These are phyloP conservation scores for Bombus soroeensis DNA, from an alignment of 1,140 invertebrate genomes.

Conservation along the genomic window DNA sequence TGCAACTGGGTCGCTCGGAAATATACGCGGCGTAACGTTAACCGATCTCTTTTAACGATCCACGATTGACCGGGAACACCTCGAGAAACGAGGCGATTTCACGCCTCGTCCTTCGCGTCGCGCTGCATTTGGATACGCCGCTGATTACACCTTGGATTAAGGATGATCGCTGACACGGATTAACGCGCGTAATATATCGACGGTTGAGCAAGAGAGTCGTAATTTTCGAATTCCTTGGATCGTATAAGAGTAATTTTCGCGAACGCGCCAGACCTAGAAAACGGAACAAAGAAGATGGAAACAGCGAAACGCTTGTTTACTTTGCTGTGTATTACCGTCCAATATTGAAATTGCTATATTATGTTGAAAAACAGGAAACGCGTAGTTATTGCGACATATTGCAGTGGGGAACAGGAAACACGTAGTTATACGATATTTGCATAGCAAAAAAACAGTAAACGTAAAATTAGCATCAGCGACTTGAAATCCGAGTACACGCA, in stretches of 20 bases:
- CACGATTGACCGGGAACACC: conserved; percentile 8
- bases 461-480: not conserved
- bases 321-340: not conserved
- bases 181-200: not conserved
- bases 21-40: conserved; percentile 29
- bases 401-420: not conserved
- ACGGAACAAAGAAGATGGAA: not conserved
- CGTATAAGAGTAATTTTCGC: not conserved
- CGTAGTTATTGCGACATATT: not conserved
- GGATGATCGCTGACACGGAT: not conserved
- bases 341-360: not conserved
- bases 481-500: too few species aligned
- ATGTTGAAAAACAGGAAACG: not conserved
- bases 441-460: too few species aligned
- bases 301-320: not conserved
- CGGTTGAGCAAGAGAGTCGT: not conserved
- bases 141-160: not conserved
- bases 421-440: not conserved
- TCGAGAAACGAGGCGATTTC: conserved; percentile 21
- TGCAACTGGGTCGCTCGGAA: conserved; percentile 63
- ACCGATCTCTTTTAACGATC: conserved; percentile 35
- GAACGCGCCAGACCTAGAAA: accelerated
- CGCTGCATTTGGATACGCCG: not conserved
- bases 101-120: conserved; percentile 10
- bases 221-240: not conserved